Evolutionary conservation across 92 coral and sea anemone genomes (phyloP).

Genomic region (Micromussa lordhowensis): DNA sequence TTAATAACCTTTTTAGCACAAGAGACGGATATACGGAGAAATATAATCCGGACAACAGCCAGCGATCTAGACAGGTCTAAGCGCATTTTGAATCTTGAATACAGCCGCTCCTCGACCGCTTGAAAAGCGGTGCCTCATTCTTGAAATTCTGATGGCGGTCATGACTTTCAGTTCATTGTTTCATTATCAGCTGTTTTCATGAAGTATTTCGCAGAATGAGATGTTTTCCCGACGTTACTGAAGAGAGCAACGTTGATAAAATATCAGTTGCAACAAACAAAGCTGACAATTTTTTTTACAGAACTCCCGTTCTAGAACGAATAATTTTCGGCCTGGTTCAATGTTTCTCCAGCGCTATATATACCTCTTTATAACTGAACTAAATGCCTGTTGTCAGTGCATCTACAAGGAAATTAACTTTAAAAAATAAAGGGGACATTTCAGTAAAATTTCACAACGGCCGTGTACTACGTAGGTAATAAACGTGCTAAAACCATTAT

Average conservation of each 20-base stretch:
- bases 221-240: not conserved
- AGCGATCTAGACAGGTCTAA: not conserved
- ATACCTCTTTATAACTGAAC: no score
- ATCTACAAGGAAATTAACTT: no score
- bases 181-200: not conserved
- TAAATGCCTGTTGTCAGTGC: no score
- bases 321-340: no score
- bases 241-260: not conserved
- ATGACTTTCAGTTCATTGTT: not conserved
- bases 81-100: not conserved
- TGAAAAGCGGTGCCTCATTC: not conserved
- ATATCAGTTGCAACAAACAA: not conserved
- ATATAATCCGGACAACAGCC: not conserved
- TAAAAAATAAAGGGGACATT: no score
- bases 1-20: not conserved
- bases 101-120: not conserved
- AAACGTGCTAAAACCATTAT: not conserved
- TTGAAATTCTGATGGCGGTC: not conserved
- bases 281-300: no score
- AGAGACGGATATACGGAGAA: not conserved
- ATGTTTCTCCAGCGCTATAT: no score
- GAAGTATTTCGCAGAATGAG: not conserved
- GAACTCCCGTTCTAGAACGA: no score
- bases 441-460: not conserved
- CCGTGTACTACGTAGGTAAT: not conserved